Percentiles rank a stretch among this genome's conserved stretches.
Evolutionary conservation across 2,797 vertebrate genomes (phyloP).

Genomic region (Etheostoma nigrum): DNA sequence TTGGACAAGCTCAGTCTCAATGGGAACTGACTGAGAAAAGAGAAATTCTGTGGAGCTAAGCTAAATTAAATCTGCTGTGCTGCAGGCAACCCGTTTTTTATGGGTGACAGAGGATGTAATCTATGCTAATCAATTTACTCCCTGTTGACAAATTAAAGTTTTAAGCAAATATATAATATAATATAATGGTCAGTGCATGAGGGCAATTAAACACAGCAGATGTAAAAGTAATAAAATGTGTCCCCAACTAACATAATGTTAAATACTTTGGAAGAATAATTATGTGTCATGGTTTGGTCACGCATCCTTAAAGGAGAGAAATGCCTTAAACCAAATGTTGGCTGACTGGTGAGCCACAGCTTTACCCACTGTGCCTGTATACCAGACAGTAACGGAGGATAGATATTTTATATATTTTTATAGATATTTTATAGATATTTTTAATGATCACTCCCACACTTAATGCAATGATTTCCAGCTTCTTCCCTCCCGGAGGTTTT

Average conservation of each 20-base stretch:
- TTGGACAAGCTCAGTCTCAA: conserved; percentile 23
- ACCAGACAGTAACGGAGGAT: no score
- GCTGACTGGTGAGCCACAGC: no score
- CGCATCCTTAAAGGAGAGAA: no score
- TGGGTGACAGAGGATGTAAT: conserved; percentile 52
- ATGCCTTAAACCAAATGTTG: no score
- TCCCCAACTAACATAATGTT: not conserved
- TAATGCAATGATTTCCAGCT: no score
- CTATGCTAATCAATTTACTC: conserved; percentile 57
- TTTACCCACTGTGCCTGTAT: no score
- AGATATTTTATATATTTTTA: no score
- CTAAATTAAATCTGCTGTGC: conserved; percentile 55
- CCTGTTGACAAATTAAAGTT: conserved; percentile 40
- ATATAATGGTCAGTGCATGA: not conserved
- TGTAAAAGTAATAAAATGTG: conserved; percentile 22
- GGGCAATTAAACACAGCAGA: not conserved
- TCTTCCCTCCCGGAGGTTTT: no score
- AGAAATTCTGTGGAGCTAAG: conserved; percentile 51
- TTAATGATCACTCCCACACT: no score
- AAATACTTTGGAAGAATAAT: not conserved
- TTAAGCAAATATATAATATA: conserved; percentile 22
- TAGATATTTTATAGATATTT: no score
- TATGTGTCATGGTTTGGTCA: no score
- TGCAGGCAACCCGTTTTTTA: conserved; percentile 37
- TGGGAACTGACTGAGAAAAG: conserved; percentile 34